phyloP scores from a whole-genome alignment of 1,140 invertebrate genomes.

The Brachionus rotundiformis region DNA sequence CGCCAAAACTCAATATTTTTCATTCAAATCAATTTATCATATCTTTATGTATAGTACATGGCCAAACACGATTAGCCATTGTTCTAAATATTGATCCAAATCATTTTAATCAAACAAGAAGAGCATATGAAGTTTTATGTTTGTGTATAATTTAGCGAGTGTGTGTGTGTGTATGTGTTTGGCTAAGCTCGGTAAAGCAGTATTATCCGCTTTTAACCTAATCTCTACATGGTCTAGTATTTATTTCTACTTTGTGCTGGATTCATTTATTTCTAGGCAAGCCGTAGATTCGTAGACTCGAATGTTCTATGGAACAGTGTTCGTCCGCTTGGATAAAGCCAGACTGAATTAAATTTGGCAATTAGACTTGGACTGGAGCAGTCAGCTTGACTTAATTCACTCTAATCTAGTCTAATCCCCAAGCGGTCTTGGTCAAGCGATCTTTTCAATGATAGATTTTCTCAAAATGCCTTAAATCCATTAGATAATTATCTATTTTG shows the following conservation, averaged over 20 bases:
- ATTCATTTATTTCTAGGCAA: not conserved
- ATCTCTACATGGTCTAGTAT: constrained; percentile 7
- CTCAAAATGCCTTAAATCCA: constrained; percentile 39
- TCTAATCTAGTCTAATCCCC: constrained; percentile 25
- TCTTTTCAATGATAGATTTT: constrained; percentile 22
- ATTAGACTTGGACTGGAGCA: not conserved
- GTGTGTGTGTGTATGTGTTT: not conserved
- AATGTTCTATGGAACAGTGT: not conserved
- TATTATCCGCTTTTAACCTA: constrained; percentile 16
- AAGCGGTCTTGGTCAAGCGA: constrained; percentile 2
- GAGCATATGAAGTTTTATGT: constrained; percentile 21
- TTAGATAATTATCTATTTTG: constrained; percentile 28
- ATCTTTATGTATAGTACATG: constrained; percentile 31
- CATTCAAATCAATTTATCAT: constrained; percentile 16
- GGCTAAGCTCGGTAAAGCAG: not conserved
- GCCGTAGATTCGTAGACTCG: not conserved
- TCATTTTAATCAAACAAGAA: constrained; percentile 1
- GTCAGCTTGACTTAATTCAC: not conserved
- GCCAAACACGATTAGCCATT: constrained; percentile 13
- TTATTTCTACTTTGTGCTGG: not conserved
- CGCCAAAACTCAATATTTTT: not conserved
- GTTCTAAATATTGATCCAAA: constrained; percentile 39
- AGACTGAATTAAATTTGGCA: not conserved
- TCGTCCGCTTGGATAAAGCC: not conserved
- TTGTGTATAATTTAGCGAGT: constrained; percentile 34